phyloP scores from a whole-genome alignment of 2,797 vertebrate species.

The Eurystomus glaucurus region DNA sequence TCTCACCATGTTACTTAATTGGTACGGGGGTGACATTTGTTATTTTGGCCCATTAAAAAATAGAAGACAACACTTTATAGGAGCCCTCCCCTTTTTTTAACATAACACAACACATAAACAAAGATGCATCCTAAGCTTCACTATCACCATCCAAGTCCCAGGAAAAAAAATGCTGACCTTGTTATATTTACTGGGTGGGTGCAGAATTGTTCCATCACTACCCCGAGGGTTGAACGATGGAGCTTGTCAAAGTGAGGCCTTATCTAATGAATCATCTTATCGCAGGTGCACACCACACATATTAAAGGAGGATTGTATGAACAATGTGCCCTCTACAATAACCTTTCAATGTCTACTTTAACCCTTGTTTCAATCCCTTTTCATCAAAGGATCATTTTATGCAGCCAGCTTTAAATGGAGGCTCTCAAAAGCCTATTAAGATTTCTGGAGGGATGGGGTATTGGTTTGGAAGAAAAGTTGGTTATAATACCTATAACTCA shows the following conservation, averaged over 20 bases:
- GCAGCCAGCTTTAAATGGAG: slow-evolving; percentile 85
- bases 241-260: slow-evolving; percentile 94
- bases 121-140: slow-evolving; percentile 84
- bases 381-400: slow-evolving; percentile 88
- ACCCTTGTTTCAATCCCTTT: slow-evolving; percentile 91
- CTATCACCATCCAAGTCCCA: slow-evolving; percentile 70
- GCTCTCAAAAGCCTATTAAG: slow-evolving; percentile 85
- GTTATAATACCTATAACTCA: slow-evolving; percentile 82
- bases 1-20: not conserved
- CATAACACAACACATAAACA: slow-evolving; percentile 83
- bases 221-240: slow-evolving; percentile 98
- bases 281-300: slow-evolving; percentile 95
- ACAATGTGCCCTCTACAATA: slow-evolving; percentile 93
- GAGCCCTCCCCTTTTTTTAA: slow-evolving; percentile 34
- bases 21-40: not conserved
- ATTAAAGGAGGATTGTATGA: slow-evolving; percentile 95
- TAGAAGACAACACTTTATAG: not conserved
- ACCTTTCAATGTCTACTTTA: slow-evolving; percentile 93
- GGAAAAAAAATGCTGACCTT: slow-evolving; percentile 96
- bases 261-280: slow-evolving; percentile 99
- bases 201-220: slow-evolving; percentile 98
- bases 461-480: slow-evolving; percentile 80
- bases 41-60: slow-evolving; percentile 25
- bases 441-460: slow-evolving; percentile 80
- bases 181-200: slow-evolving; percentile 96